phyloP scores from a whole-genome alignment of 2,888 invertebrate genomes.

The Acleris literana region DNA sequence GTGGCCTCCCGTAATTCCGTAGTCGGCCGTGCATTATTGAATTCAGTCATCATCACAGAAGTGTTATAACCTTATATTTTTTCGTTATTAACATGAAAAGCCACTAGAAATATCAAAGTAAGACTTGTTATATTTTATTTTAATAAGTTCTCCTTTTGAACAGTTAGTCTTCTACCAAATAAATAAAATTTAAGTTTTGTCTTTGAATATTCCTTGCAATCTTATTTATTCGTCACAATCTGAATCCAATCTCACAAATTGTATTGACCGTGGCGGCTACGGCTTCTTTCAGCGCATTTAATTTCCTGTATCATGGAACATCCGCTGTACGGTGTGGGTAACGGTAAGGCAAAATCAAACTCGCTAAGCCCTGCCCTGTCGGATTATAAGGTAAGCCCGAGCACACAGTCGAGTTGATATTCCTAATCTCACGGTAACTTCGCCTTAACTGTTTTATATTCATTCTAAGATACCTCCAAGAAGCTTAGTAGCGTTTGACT shows the following conservation, averaged over 20 bases:
- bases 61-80: too few species aligned
- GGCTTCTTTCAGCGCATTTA: conserved; percentile 7
- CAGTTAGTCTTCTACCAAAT: too few species aligned
- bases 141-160: too few species aligned
- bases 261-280: not conserved
- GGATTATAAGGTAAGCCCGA: conserved; percentile 31
- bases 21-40: too few species aligned
- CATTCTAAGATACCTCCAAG: conserved; percentile 47
- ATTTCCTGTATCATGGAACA: conserved; percentile 24
- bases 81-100: too few species aligned
- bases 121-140: too few species aligned
- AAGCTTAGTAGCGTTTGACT: conserved; percentile 43
- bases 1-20: too few species aligned
- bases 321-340: conserved; percentile 3
- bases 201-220: too few species aligned
- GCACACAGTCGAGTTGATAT: conserved; percentile 33
- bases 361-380: conserved; percentile 12
- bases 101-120: too few species aligned
- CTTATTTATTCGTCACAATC: not conserved
- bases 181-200: too few species aligned
- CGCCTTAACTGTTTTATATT: conserved; percentile 48
- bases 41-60: too few species aligned
- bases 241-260: not conserved
- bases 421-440: conserved; percentile 42
- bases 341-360: conserved; percentile 26